phyloP scores from a whole-genome alignment of 2,797 vertebrate species.

The Crocidura indochinensis region DNA sequence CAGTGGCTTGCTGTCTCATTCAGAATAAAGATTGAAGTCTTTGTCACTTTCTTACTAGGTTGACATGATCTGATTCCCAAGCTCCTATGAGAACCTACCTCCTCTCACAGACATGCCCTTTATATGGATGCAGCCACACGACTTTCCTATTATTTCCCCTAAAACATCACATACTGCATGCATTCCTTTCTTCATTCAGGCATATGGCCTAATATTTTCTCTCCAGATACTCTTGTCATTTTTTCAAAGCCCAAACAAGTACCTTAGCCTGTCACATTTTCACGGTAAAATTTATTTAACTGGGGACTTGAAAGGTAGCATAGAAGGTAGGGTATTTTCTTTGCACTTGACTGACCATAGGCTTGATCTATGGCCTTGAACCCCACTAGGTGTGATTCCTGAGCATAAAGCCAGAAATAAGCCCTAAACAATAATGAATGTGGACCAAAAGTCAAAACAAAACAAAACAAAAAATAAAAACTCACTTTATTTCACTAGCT shows the following conservation, averaged over 20 bases:
- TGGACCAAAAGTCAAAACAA: no score
- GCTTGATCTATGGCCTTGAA: no score
- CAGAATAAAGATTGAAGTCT: background rate
- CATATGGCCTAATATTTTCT: background rate
- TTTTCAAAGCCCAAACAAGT: background rate
- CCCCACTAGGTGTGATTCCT: no score
- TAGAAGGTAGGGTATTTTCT: no score
- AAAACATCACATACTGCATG: background rate
- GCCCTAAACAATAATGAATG: no score
- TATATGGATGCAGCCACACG: no score
- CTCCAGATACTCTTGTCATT: background rate
- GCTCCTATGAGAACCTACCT: background rate
- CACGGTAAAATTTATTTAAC: background rate
- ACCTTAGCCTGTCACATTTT: background rate
- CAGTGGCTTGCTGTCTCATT: background rate
- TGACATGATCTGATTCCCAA: rapidly evolving
- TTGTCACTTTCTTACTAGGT: background rate
- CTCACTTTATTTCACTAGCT: background rate
- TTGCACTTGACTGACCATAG: no score
- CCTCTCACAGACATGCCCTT: no score
- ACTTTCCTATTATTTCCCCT: background rate
- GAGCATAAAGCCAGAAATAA: no score
- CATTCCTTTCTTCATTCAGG: background rate
- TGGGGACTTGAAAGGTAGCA: no score
- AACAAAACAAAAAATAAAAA: no score